Percentiles rank a stretch among this genome's conserved stretches.
These are phyloP conservation scores for Trogon melanurus DNA, from an alignment of 2,113 vertebrate genomes.

Conservation along the genomic window DNA sequence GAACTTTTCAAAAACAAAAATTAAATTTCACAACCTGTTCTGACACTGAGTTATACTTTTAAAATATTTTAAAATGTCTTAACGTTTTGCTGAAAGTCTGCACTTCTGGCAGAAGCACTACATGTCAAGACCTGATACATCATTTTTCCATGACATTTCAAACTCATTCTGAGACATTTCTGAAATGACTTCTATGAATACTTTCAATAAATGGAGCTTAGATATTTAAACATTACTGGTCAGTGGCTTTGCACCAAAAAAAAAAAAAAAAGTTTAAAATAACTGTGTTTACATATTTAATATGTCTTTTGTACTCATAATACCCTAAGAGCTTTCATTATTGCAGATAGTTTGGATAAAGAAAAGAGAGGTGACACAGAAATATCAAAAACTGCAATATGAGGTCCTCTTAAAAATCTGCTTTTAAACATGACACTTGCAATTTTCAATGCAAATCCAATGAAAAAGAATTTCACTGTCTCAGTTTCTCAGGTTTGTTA, in stretches of 20 bases:
- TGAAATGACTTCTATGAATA: not conserved
- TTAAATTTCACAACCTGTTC: not conserved
- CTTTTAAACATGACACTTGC: not conserved
- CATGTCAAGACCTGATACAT: not conserved
- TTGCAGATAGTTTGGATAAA: not conserved
- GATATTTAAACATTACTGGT: not conserved
- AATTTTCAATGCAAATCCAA: not conserved
- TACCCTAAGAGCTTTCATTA: not conserved
- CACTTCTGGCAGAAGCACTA: not conserved
- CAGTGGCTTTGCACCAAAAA: not conserved
- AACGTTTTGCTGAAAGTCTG: not conserved
- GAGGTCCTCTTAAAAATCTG: not conserved
- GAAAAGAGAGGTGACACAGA: not conserved
- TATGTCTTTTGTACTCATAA: not conserved
- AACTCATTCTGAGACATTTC: not conserved
- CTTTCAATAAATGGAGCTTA: not conserved
- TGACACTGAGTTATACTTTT: not conserved
- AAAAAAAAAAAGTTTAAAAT: not conserved
- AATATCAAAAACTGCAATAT: not conserved
- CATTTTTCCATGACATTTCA: not conserved
- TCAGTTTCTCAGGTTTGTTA: not conserved
- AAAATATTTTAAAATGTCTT: not conserved
- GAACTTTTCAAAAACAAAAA: not conserved
- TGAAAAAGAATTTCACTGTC: not conserved
- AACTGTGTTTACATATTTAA: not conserved